These are phyloP conservation scores for Leucophora obtusa DNA, from an alignment of 2,888 invertebrate species.

Conservation along the genomic window DNA sequence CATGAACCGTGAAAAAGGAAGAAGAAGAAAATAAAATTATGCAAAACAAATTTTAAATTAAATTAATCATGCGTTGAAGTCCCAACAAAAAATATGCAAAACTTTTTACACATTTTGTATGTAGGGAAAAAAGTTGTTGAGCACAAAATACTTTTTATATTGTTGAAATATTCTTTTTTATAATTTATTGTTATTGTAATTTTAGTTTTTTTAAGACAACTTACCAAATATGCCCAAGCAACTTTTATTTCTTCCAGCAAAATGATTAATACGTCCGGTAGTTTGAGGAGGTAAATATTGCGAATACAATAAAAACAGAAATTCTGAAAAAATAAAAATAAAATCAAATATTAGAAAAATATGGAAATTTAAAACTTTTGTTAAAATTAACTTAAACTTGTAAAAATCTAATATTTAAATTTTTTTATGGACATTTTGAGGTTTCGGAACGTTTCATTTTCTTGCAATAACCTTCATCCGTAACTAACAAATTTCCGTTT, in stretches of 20 bases:
- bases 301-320: neutral
- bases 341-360: neutral
- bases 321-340: no score
- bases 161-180: neutral
- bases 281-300: neutral
- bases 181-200: slow-evolving; percentile 1
- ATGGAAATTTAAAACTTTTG: neutral
- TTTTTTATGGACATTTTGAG: neutral
- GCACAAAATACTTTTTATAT: neutral
- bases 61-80: slow-evolving; percentile 52
- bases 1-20: slow-evolving; percentile 14
- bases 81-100: neutral
- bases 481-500: slow-evolving; percentile 55
- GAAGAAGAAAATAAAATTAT: slow-evolving; percentile 55
- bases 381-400: neutral
- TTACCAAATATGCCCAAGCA: neutral
- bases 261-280: neutral
- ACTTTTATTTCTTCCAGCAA: neutral
- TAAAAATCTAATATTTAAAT: neutral
- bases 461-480: slow-evolving; percentile 39
- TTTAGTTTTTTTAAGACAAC: neutral
- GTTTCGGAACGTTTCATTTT: slow-evolving; percentile 31
- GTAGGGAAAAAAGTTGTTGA: neutral
- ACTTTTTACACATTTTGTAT: neutral
- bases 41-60: slow-evolving; percentile 66